phyloP scores from a whole-genome alignment of 1,140 invertebrate species.

The Solenopsis fugax region DNA sequence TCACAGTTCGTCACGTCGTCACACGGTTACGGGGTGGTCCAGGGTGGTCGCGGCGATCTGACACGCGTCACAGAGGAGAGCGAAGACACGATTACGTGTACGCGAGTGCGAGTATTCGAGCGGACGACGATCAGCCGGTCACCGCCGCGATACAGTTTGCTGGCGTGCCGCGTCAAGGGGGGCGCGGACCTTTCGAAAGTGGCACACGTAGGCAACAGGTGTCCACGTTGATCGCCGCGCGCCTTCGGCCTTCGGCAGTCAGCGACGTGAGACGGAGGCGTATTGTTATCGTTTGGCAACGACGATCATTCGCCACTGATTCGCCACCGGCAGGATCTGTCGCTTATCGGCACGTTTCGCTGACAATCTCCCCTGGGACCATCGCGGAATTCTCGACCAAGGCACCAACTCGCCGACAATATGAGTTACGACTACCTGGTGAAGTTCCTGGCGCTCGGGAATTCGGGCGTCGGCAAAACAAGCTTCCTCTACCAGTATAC shows the following conservation, averaged over 20 bases:
- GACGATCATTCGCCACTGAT: too few relatives aligned
- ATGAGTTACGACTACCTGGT: constrained; percentile 98
- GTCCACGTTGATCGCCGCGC: constrained; percentile 63
- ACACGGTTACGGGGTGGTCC: background rate
- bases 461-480: constrained; percentile 97
- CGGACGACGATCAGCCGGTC: background rate
- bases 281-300: background rate
- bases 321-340: background rate
- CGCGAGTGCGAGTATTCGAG: background rate
- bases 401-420: background rate
- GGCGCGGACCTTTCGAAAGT: constrained; percentile 65
- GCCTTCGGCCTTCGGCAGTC: too few relatives aligned
- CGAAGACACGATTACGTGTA: background rate
- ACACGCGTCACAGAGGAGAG: background rate
- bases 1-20: constrained; percentile 13
- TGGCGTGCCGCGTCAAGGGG: background rate
- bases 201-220: constrained; percentile 74
- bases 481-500: constrained; percentile 98
- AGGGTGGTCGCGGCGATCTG: constrained; percentile 36
- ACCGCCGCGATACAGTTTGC: too few relatives aligned
- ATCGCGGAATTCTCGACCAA: background rate
- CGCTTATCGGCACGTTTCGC: background rate
- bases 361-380: background rate
- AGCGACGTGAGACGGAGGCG: too few relatives aligned
- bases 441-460: constrained; percentile 97